Percentiles rank a stretch among this genome's conserved stretches.
These are phyloP conservation scores for Tragelaphus imberbis DNA, from an alignment of 2,113 vertebrate species.

Conservation along the genomic window DNA sequence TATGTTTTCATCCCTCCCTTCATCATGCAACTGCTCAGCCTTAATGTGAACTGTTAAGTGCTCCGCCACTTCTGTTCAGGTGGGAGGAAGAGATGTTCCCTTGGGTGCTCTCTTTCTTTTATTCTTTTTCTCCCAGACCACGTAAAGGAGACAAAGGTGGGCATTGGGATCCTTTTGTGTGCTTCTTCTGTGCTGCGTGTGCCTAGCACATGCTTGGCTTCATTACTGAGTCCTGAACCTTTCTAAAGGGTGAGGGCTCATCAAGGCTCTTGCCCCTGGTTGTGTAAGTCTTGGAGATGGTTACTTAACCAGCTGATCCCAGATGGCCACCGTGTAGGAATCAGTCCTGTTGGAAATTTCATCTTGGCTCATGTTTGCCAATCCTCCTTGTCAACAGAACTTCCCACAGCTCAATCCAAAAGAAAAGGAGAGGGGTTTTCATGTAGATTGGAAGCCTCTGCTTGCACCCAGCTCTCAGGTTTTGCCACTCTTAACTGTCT, in stretches of 20 bases:
- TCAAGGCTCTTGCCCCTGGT: not conserved
- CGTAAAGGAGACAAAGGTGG: not conserved
- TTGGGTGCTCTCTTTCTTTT: not conserved
- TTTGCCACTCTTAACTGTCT: not conserved
- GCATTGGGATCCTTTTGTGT: not conserved
- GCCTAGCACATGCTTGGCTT: not conserved
- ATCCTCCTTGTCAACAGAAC: not conserved
- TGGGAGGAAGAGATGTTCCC: not conserved
- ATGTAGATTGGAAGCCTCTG: accelerated
- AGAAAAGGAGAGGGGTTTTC: not conserved
- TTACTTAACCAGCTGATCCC: not conserved
- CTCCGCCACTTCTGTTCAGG: not conserved
- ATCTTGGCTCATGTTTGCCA: not conserved
- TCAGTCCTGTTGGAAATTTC: not conserved
- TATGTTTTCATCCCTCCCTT: not conserved
- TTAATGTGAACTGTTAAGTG: not conserved
- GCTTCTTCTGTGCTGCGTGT: not conserved
- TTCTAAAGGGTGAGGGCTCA: accelerated
- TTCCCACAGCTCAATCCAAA: not conserved
- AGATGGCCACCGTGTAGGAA: not conserved
- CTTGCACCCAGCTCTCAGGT: too few species aligned
- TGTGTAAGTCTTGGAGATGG: not conserved
- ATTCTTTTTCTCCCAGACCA: not conserved
- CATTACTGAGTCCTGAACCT: not conserved
- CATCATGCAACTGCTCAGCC: not conserved